These are phyloP conservation scores for Phthorimaea operculella DNA, from an alignment of 1,140 invertebrate genomes.

Conservation along the genomic window DNA sequence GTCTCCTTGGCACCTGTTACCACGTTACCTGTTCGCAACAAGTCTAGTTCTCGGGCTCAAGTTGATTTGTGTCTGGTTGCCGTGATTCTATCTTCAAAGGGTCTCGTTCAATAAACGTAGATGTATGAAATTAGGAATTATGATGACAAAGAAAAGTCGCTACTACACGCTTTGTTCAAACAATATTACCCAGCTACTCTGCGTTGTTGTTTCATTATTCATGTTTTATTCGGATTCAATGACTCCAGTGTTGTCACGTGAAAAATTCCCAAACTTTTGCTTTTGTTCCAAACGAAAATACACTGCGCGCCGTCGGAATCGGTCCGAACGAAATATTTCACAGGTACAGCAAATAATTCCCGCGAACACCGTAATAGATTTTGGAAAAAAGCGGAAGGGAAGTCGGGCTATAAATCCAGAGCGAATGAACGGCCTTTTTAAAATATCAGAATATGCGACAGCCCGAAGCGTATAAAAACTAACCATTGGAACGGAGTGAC, in stretches of 20 bases:
- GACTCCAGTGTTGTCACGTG: conserved; percentile 7
- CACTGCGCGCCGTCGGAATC: conserved; percentile 10
- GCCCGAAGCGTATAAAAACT: conserved; percentile 30
- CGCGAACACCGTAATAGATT: conserved; percentile 33
- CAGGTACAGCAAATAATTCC: conserved; percentile 29
- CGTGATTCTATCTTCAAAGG: neutral
- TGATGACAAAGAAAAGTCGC: neutral
- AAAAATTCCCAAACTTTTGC: conserved; percentile 14
- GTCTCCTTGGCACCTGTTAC: neutral
- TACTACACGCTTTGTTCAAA: neutral
- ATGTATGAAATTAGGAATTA: neutral
- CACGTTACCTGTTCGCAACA: neutral
- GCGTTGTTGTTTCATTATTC: too few species aligned
- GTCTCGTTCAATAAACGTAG: neutral
- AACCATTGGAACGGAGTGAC: conserved; percentile 34
- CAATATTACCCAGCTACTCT: neutral
- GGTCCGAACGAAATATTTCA: conserved; percentile 21
- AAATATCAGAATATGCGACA: conserved; percentile 29
- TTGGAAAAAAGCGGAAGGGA: conserved; percentile 30
- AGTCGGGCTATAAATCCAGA: conserved; percentile 29
- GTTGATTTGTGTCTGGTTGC: neutral
- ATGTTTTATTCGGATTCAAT: neutral
- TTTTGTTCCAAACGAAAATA: conserved; percentile 17
- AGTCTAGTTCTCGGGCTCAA: neutral
- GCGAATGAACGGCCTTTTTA: conserved; percentile 24